Base-by-base conservation (phyloP, 1,140 invertebrate genomes). In the Gyrodactylus bullatarudis region DNA sequence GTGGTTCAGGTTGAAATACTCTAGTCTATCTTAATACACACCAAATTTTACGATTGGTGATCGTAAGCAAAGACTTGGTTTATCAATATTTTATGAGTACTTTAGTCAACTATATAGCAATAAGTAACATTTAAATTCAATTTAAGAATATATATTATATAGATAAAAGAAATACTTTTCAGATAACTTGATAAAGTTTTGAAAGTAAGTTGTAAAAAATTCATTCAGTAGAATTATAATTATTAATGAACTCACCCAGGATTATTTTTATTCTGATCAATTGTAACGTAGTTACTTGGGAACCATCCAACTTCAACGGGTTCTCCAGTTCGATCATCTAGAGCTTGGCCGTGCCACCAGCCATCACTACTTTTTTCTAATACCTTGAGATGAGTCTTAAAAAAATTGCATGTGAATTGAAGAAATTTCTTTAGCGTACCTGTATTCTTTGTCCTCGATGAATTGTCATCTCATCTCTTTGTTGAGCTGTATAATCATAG, bases 291-390 rank as follows among this genome's bases (percentile, higher is more conserved):
- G 83, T 97, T 97, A 54, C 89, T 92, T 22, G 93, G 94, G 81
- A 97, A 97, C 94, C 93, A 87, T 75, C 93, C 93, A 76, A 85
- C 86, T 21, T 20, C 20, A 21, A 20, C 20, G 8, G 21, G 8
- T 54, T 54, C 34, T n/a, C 34, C 34, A 21, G 20, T 21, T n/a
- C 8, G 8, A 69, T 69, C 21, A 23, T 23, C 8, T 20, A 69
- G 20, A 8, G 23, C 20, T 69, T 76, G 74, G 26, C 93, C 94
- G 78, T 91, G 85, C 93, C 93, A 98, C 94, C 94, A 99, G 26
- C 94, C 95, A 84, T 98, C 95, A 76, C 91, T 93, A 76, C 90
- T 94, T 82, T 98, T 97, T 81, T 98, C 94, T 74, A 98, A 82
- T 75, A 99, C 96, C 26, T 26, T 68, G 74, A 90, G n/a, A 54